phyloP scores from a whole-genome alignment of 2,888 invertebrate genomes.

The Lutraria lutraria region DNA sequence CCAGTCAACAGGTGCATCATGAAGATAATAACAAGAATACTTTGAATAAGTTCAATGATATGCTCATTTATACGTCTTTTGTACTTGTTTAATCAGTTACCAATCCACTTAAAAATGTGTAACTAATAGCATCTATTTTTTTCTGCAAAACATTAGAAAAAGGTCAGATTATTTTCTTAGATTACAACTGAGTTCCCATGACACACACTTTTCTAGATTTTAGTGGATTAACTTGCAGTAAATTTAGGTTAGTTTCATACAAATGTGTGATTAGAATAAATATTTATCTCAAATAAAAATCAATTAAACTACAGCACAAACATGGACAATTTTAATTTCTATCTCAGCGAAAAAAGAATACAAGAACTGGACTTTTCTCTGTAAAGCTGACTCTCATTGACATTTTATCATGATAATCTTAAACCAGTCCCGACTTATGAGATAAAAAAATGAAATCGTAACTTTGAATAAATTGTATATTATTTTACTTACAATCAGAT shows the following conservation, averaged over 20 bases:
- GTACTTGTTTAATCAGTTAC: background rate
- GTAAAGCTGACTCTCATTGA: no score
- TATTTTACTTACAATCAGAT: no score
- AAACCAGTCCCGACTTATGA: no score
- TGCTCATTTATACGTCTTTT: background rate
- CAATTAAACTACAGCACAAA: background rate
- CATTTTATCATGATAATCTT: no score
- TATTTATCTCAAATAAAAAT: background rate
- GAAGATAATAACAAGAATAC: background rate
- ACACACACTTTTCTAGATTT: background rate
- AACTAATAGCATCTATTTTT: background rate
- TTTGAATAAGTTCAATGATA: background rate
- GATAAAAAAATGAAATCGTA: no score
- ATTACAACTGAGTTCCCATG: background rate
- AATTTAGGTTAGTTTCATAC: background rate
- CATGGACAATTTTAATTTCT: no score
- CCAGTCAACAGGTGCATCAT: constrained; percentile 20
- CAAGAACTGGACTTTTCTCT: no score
- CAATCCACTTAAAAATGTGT: constrained; percentile 3
- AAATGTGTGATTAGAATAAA: background rate
- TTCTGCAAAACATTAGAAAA: background rate
- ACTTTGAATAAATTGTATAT: no score
- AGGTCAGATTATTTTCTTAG: background rate
- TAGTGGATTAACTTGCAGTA: background rate
- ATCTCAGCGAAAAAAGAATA: no score